Conservation (phyloP, 2,888 invertebrate genomes). For the Drosophila neotestacea region DNA sequence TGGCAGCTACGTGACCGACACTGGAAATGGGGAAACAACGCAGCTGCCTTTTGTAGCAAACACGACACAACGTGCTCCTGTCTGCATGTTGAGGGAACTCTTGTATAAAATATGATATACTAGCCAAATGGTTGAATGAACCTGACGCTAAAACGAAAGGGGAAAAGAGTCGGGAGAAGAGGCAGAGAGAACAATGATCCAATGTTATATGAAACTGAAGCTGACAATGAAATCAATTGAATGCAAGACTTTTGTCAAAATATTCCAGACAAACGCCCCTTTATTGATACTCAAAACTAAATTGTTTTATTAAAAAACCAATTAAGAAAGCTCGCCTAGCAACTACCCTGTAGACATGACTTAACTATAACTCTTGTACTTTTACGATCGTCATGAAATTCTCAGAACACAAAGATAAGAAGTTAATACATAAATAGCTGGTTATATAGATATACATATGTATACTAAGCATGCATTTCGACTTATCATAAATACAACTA, state of each 20-base stretch:
- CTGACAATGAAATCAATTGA: conserved; percentile 1
- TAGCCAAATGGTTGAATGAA: conserved; percentile 34
- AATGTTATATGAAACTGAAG: background rate
- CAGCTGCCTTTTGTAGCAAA: conserved; percentile 29
- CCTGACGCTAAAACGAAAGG: background rate
- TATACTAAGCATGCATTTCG: too few relatives aligned
- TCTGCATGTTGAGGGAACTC: conserved; percentile 7
- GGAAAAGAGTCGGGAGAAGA: background rate
- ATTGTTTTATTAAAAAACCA: background rate
- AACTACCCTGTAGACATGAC: background rate
- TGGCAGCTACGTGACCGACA: conserved; percentile 41
- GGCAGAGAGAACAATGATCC: background rate
- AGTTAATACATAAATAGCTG: too few relatives aligned
- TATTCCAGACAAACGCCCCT: background rate
- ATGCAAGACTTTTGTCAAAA: background rate
- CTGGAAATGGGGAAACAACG: conserved; percentile 5
- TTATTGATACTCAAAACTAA: background rate
- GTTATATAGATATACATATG: too few relatives aligned
- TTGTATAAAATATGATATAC: conserved; percentile 29
- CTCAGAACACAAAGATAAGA: too few relatives aligned
- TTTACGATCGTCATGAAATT: too few relatives aligned
- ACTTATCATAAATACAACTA: background rate
- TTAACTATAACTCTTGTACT: too few relatives aligned
- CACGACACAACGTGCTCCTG: background rate
- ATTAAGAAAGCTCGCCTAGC: background rate